Percentiles rank a stretch among this genome's conserved stretches.
phyloP scores from a whole-genome alignment of 2,888 invertebrate species.

The Neelides folsomi region DNA sequence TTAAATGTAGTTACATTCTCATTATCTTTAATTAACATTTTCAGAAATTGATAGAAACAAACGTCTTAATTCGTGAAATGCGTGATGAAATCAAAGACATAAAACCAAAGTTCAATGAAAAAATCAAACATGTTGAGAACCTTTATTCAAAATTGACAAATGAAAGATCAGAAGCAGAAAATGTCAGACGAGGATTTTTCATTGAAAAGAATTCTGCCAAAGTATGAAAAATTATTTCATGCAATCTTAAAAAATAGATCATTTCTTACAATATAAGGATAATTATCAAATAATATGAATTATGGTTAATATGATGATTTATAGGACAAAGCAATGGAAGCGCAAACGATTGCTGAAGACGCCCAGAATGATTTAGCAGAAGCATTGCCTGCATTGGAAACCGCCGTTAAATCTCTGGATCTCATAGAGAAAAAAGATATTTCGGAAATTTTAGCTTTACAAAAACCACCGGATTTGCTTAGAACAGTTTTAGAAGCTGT shows the following conservation, averaged over 20 bases:
- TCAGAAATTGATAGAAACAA: slow-evolving; percentile 67
- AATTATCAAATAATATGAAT: too few relatives aligned
- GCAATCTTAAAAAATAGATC: too few relatives aligned
- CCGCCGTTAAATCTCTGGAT: slow-evolving; percentile 69
- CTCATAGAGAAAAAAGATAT: slow-evolving; percentile 79
- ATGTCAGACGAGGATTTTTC: slow-evolving; percentile 62
- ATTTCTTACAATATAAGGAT: too few relatives aligned
- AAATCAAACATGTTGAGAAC: slow-evolving; percentile 59
- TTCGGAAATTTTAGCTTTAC: slow-evolving; percentile 75
- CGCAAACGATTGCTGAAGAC: slow-evolving; percentile 69
- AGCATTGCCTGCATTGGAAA: slow-evolving; percentile 72
- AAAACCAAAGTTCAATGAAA: slow-evolving; percentile 64
- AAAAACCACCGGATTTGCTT: slow-evolving; percentile 73
- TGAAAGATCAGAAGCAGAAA: slow-evolving; percentile 68
- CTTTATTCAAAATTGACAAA: slow-evolving; percentile 61
- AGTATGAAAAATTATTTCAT: slow-evolving; percentile 39
- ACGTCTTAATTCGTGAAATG: slow-evolving; percentile 68
- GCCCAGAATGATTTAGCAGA: slow-evolving; percentile 69
- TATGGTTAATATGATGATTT: background rate
- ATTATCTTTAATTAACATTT: slow-evolving; percentile 33
- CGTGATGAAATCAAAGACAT: slow-evolving; percentile 65
- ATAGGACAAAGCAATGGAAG: slow-evolving; percentile 65
- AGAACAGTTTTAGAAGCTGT: slow-evolving; percentile 85
- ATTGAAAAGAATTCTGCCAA: slow-evolving; percentile 73
- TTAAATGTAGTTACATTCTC: background rate